Conservation (phyloP, 2,113 vertebrate species). For the Tachycineta bicolor region DNA sequence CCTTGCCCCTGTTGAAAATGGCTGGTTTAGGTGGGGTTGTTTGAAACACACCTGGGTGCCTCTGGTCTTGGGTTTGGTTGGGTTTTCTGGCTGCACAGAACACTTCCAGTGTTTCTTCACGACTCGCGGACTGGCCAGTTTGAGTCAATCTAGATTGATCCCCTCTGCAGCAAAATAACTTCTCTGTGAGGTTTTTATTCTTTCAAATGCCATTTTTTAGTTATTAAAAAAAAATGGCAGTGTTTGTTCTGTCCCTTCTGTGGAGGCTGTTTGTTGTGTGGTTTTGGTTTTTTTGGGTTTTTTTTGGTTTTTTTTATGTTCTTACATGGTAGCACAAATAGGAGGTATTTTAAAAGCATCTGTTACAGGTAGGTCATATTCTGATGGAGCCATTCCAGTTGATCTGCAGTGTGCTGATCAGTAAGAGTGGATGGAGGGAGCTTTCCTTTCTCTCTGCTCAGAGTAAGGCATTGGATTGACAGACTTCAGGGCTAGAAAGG, state of each 20-base stretch:
- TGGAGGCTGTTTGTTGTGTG: neutral
- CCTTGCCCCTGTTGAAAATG: neutral
- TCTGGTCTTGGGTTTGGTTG: neutral
- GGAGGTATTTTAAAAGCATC: neutral
- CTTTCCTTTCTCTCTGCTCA: neutral
- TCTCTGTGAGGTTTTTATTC: neutral
- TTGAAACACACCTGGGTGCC: neutral
- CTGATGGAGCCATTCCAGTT: neutral
- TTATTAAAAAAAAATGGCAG: neutral
- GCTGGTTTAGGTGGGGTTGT: neutral
- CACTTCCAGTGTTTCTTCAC: neutral
- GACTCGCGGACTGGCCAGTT: neutral
- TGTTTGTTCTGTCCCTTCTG: neutral
- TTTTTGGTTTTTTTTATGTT: neutral
- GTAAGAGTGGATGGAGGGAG: neutral
- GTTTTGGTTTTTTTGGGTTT: too few species aligned
- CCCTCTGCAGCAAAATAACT: neutral
- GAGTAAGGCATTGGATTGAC: neutral
- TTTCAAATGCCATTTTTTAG: neutral
- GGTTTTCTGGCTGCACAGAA: neutral
- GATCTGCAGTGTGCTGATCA: neutral
- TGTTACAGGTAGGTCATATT: neutral
- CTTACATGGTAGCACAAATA: neutral
- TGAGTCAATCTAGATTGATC: neutral
- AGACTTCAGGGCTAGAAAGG: neutral